Evolutionary conservation across 1,140 invertebrate genomes (phyloP), one percentile per base, ranked within the genome.

Genomic region (Bombus haemorrhoidalis): DNA sequence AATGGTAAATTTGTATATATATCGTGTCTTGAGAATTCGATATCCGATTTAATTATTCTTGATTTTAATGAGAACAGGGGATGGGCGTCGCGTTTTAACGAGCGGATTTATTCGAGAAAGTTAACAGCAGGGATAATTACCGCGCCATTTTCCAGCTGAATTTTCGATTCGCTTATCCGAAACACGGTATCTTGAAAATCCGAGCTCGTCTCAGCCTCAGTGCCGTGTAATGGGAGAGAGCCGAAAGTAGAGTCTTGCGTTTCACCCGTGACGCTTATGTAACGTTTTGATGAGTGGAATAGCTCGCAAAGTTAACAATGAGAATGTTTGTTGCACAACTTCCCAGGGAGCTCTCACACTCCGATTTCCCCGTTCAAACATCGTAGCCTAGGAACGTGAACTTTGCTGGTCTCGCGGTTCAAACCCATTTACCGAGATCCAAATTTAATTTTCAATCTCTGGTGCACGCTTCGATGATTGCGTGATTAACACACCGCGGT

Each of bases 271-370:
- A 57, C 74, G 53, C 18, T 37, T 59, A 59, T 28, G 74, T 37
- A 76, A 25, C 74, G 53, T 59, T 76, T 76, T 59, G 74, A 76
- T 18, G 74, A 76, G 74, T 76, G 53, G 74, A 37, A 59, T 76
- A 34, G 53, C 74, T 76, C 12, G 47, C 74, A 39, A 76, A 59
- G 53, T 76, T 76, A 76, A 76, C 74, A 76, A 76, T 59, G 47
- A 39, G 53, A 76, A 59, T 76, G 59, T 76, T 76, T 76, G 74
- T 76, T 59, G 34, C 53, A 25, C 34, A 76, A 76, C 53, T 76
- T 76, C 22, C 9, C 34, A 25, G 28, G 12, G 5, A 9, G 2
- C 64, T 13, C n/a, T 64, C n/a, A n/a, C 1, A 6, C 53, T 53
- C 9, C 53, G 34, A 39, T 76, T 34, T 59, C 37, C 34, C 18